Percentiles rank a stretch among this genome's conserved stretches.
Conservation (phyloP, 2,797 vertebrate genomes). For the Sebastes itinus region DNA sequence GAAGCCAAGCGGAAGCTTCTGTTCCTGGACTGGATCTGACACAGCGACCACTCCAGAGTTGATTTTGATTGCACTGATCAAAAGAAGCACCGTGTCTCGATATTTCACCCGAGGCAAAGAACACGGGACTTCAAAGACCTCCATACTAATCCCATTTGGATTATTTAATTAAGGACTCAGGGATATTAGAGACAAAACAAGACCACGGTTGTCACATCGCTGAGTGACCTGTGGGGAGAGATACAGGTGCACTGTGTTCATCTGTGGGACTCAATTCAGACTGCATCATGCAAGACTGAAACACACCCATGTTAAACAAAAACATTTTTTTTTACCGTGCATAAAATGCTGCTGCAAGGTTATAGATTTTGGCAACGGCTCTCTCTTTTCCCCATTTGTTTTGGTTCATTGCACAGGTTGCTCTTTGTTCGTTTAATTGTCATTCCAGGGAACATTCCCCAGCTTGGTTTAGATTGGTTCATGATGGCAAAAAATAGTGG, state of each 20-base stretch:
- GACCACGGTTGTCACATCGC: conserved; percentile 37
- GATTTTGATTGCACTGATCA: conserved; percentile 79
- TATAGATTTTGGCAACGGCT: conserved; percentile 67
- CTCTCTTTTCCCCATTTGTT: conserved; percentile 68
- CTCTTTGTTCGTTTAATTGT: conserved; percentile 80
- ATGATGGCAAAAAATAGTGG: conserved; percentile 66
- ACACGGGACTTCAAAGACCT: conserved; percentile 66
- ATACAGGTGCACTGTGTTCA: conserved; percentile 27
- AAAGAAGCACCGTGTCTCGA: conserved; percentile 63
- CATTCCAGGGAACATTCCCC: conserved; percentile 76
- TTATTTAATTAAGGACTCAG: conserved; percentile 69
- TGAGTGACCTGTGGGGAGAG: conserved; percentile 30
- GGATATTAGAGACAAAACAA: conserved; percentile 47
- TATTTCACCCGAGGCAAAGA: conserved; percentile 46
- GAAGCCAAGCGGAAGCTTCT: conserved; percentile 68
- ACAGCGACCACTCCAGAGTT: conserved; percentile 55
- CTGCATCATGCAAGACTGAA: not conserved
- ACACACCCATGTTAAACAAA: conserved; percentile 4
- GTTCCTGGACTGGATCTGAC: conserved; percentile 53
- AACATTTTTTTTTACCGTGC: conserved; percentile 9
- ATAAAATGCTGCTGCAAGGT: conserved; percentile 51
- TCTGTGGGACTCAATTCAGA: conserved; percentile 2
- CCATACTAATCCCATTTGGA: conserved; percentile 71
- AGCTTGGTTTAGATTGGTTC: conserved; percentile 73
- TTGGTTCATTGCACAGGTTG: conserved; percentile 73